Evolutionary conservation across 2,113 vertebrate genomes (phyloP).

Genomic region (Psilopogon haemacephalus): DNA sequence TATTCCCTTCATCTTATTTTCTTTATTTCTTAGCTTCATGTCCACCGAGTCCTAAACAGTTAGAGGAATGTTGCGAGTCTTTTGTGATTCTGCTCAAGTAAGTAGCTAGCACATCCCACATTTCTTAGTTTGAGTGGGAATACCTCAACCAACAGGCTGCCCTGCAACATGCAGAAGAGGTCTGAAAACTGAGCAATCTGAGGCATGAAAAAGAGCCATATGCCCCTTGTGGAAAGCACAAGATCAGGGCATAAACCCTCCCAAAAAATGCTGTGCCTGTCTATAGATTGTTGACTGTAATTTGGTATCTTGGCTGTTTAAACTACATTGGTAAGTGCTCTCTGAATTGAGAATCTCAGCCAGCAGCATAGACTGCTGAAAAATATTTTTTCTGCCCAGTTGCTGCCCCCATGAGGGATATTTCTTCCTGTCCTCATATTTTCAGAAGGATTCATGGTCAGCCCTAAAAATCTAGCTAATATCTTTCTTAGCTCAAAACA

Average conservation of each 20-base stretch:
- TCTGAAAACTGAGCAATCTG: not conserved
- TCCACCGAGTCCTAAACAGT: conserved; percentile 82
- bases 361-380: not conserved
- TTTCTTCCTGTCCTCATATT: not conserved
- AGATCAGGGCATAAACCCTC: not conserved
- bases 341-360: not conserved
- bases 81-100: conserved; percentile 91
- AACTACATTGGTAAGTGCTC: not conserved
- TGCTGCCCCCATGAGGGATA: not conserved
- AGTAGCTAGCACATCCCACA: not conserved
- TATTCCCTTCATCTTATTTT: not conserved
- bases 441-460: not conserved
- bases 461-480: not conserved
- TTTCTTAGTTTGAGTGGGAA: not conserved
- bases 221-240: not conserved
- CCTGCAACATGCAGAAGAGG: not conserved
- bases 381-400: not conserved
- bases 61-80: conserved; percentile 83
- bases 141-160: not conserved
- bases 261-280: not conserved
- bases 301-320: not conserved
- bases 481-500: not conserved
- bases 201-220: not conserved
- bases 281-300: not conserved
- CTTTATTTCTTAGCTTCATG: conserved; percentile 79